Percentiles rank a stretch among this genome's conserved stretches.
Conservation (phyloP, 92 coral and sea anemone species). For the Plumapathes pennacea region DNA sequence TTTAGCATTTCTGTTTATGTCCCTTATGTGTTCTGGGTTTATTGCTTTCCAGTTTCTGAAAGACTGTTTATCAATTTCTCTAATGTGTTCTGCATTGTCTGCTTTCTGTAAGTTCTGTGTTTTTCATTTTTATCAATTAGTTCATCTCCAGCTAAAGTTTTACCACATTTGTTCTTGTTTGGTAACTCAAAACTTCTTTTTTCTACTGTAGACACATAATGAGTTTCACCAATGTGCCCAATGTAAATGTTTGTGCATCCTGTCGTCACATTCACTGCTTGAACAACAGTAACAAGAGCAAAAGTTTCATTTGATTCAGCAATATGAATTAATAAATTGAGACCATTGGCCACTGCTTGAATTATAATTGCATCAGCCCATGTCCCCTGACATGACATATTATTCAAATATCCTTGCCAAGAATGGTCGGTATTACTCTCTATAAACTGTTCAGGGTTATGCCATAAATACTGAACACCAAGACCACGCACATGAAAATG, state of each 20-base stretch:
- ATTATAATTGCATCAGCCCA: slow-evolving; percentile 59
- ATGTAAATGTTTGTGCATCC: slow-evolving; percentile 19
- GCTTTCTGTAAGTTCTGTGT: slow-evolving; percentile 3
- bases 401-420: slow-evolving; percentile 33
- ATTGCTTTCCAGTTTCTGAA: slow-evolving; percentile 1
- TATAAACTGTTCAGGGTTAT: slow-evolving; percentile 35
- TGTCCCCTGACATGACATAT: slow-evolving; percentile 57
- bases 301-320: slow-evolving; percentile 42
- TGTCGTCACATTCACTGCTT: slow-evolving; percentile 17
- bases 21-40: slow-evolving; percentile 3
- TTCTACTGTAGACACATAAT: slow-evolving; percentile 38
- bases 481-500: slow-evolving; percentile 29
- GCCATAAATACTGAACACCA: slow-evolving; percentile 38
- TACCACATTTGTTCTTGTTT: neutral
- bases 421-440: slow-evolving; percentile 43
- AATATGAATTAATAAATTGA: slow-evolving; percentile 39
- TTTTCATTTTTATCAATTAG: slow-evolving; percentile 5
- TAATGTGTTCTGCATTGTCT: neutral
- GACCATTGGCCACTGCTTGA: slow-evolving; percentile 65
- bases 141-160: slow-evolving; percentile 1
- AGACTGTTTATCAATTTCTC: slow-evolving; percentile 1
- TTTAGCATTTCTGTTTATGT: slow-evolving; percentile 3
- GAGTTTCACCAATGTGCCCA: slow-evolving; percentile 44
- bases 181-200: neutral
- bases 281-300: slow-evolving; percentile 32